phyloP scores from a whole-genome alignment of 2,113 vertebrate species.

The Solenodon paradoxus region DNA sequence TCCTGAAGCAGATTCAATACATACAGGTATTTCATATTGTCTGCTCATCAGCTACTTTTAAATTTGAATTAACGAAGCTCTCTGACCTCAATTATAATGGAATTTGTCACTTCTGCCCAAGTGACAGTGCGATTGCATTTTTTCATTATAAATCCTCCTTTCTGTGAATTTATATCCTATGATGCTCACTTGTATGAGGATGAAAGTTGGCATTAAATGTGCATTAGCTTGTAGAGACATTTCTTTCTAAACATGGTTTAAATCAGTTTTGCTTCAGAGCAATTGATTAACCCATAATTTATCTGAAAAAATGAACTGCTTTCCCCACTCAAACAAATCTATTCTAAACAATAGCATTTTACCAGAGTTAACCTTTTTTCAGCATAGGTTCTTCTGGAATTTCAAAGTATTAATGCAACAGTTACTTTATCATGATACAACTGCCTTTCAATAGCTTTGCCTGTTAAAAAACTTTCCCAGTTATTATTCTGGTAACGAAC shows the following conservation, averaged over 20 bases:
- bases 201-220: conserved; percentile 42
- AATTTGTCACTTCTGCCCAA: conserved; percentile 38
- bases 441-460: too few species aligned
- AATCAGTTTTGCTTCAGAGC: not conserved
- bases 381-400: too few species aligned
- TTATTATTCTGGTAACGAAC: too few species aligned
- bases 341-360: too few species aligned
- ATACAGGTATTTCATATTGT: not conserved
- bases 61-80: conserved; percentile 12
- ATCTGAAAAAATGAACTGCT: not conserved
- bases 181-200: conserved; percentile 46
- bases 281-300: conserved; percentile 30
- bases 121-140: conserved; percentile 18
- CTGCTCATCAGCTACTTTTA: not conserved
- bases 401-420: too few species aligned
- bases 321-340: not conserved
- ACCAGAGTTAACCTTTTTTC: too few species aligned
- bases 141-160: conserved; percentile 52
- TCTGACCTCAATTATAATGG: conserved; percentile 47
- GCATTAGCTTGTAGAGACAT: not conserved
- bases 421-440: too few species aligned
- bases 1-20: not conserved
- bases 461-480: too few species aligned
- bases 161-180: conserved; percentile 37
- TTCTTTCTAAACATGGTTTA: conserved; percentile 53